phyloP scores from a whole-genome alignment of 2,797 vertebrate genomes.

The Manis javanica region DNA sequence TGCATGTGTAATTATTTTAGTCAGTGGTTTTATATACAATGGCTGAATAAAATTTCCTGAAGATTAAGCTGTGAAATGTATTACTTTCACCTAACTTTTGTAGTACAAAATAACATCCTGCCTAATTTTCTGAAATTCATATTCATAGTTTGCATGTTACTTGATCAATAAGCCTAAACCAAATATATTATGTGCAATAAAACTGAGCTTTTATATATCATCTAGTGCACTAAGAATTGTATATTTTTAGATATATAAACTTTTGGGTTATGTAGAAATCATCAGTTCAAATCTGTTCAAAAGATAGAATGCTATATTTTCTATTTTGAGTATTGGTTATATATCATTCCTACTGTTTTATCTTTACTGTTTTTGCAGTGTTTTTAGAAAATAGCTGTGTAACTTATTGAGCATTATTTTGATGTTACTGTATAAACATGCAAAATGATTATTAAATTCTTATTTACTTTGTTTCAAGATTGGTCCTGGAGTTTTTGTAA shows the following conservation, averaged over 20 bases:
- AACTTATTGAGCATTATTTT: slow-evolving; percentile 72
- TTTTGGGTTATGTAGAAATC: slow-evolving; percentile 57
- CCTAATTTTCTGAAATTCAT: slow-evolving; percentile 51
- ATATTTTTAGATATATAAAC: slow-evolving; percentile 70
- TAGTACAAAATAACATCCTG: slow-evolving; percentile 43
- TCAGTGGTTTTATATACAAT: slow-evolving; percentile 60
- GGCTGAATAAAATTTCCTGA: slow-evolving; percentile 61
- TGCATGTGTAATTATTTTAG: slow-evolving; percentile 32
- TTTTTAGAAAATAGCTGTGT: slow-evolving; percentile 73
- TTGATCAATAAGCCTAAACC: slow-evolving; percentile 53
- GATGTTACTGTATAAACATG: slow-evolving; percentile 68
- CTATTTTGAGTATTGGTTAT: slow-evolving; percentile 55
- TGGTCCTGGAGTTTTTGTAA: slow-evolving; percentile 54
- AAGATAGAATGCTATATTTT: slow-evolving; percentile 71
- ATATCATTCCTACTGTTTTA: slow-evolving; percentile 66
- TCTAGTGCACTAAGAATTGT: slow-evolving; percentile 47
- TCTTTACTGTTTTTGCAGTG: slow-evolving; percentile 64
- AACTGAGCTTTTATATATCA: slow-evolving; percentile 50
- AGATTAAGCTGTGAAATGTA: slow-evolving; percentile 68
- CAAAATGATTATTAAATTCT: slow-evolving; percentile 74
- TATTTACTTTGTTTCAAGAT: slow-evolving; percentile 59
- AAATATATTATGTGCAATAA: slow-evolving; percentile 72
- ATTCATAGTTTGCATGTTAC: slow-evolving; percentile 72
- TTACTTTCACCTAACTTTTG: slow-evolving; percentile 49
- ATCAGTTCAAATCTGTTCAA: slow-evolving; percentile 66